Evolutionary conservation across 1,140 invertebrate genomes (phyloP), one percentile per base, ranked within the genome.

Genomic region (Andrena cerasifolii): DNA sequence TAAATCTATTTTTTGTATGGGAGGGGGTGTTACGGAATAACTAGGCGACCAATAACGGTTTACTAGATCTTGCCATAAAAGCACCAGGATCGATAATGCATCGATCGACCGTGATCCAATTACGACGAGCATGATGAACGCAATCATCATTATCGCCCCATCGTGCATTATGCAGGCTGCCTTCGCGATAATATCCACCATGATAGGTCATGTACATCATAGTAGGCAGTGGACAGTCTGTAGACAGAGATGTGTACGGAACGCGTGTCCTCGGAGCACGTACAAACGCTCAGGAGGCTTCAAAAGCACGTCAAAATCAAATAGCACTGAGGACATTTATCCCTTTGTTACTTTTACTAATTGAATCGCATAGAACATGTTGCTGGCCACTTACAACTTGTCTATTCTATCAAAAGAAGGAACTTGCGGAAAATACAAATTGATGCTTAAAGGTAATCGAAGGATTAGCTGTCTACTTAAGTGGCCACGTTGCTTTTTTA

Each of bases 71-170:
- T 14, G 31, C 14, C 70, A 51, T 71, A 36, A 71, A 63, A 47
- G 53, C 53, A 47, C 45, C 24, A 5, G 4, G 65, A 70, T 73
- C 66, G 63, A 82, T 47, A 70, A 18, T 16, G 59, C 45, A 63
- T 53, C 40, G 53, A 62, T 79, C 65, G 82, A 79, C 70, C 59
- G 63, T 82, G 82, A 81, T 73, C 63, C 58, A 66, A 77, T 80
- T 84, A 82, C 66, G 61, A 65, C 51, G 74, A 81, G 77, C 80
- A 78, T 74, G 85, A 85, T 87, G 82, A 87, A 87, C 85, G 82
- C 80, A 88, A 89, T 88, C 85, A 83, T 84, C 74, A 84, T 87
- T 88, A 86, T 86, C 82, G 70, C 61, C 72, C 77, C 79, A 84
- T 87, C 87, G 86, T 59, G 70, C 73, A 78, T 87, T 87, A 83